Evolutionary conservation across 2,113 vertebrate genomes (phyloP).

Genomic region (Petrocephalus zakoni): DNA sequence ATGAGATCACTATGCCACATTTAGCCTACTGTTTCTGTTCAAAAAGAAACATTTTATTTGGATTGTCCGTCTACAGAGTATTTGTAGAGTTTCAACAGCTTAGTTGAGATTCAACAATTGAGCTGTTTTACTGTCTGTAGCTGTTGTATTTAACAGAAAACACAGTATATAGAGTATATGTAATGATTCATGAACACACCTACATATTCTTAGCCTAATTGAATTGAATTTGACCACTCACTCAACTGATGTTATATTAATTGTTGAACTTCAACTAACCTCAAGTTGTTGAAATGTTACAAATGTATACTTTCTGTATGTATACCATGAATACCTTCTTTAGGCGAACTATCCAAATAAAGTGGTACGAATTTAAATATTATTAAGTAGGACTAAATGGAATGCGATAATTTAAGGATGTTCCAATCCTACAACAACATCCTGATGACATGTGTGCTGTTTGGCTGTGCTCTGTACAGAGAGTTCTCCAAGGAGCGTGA

Average conservation of each 20-base stretch:
- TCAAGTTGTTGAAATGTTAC: not conserved
- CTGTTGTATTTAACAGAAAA: too few relatives aligned
- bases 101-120: too few relatives aligned
- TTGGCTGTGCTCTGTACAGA: conserved; percentile 52
- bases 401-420: not conserved
- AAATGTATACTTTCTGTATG: not conserved
- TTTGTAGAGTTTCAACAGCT: too few relatives aligned
- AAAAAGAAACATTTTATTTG: too few relatives aligned
- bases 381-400: not conserved
- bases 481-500: conserved; percentile 98
- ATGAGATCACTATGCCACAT: too few relatives aligned
- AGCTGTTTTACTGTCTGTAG: too few relatives aligned
- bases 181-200: too few relatives aligned
- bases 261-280: not conserved
- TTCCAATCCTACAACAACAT: not conserved
- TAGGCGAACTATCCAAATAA: not conserved
- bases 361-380: not conserved
- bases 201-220: too few relatives aligned
- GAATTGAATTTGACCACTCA: too few relatives aligned
- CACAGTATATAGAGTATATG: too few relatives aligned
- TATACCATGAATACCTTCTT: not conserved
- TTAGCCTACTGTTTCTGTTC: too few relatives aligned
- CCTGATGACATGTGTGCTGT: not conserved
- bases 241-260: not conserved
- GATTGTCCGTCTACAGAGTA: too few relatives aligned